Evolutionary conservation across 2,888 invertebrate genomes (phyloP).

Genomic region (Blera fallax): DNA sequence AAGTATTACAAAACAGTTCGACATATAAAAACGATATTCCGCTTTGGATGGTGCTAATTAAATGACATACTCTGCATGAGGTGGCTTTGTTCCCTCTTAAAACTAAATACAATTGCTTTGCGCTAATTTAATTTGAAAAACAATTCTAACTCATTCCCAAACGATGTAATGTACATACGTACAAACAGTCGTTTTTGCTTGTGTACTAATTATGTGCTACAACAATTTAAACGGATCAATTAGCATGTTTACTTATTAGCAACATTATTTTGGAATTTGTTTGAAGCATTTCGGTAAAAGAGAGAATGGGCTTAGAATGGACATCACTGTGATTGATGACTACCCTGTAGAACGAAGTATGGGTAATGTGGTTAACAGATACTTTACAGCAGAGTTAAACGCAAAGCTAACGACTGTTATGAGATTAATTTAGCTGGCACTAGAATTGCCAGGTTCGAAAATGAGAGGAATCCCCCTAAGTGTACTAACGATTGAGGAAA

Average conservation of each 20-base stretch:
- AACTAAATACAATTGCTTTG: background rate
- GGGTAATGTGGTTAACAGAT: too few relatives aligned
- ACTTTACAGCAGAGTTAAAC: too few relatives aligned
- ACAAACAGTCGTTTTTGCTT: background rate
- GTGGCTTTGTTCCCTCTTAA: background rate
- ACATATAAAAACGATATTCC: background rate
- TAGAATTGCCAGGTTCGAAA: too few relatives aligned
- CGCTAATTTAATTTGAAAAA: background rate
- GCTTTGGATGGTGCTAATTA: background rate
- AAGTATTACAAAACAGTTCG: background rate
- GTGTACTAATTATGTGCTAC: background rate
- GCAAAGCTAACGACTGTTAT: too few relatives aligned
- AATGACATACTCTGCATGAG: background rate
- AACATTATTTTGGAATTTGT: too few relatives aligned
- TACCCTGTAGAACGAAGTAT: too few relatives aligned
- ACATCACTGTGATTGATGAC: too few relatives aligned
- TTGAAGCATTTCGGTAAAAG: too few relatives aligned
- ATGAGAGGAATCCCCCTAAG: too few relatives aligned
- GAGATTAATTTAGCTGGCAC: too few relatives aligned
- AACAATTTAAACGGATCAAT: background rate
- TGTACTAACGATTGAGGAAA: too few relatives aligned
- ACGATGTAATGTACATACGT: background rate
- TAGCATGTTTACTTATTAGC: background rate
- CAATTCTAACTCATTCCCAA: background rate
- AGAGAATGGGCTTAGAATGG: too few relatives aligned